These are phyloP conservation scores for Boloria euphrosyne DNA, from an alignment of 2,888 invertebrate genomes.

Conservation along the genomic window DNA sequence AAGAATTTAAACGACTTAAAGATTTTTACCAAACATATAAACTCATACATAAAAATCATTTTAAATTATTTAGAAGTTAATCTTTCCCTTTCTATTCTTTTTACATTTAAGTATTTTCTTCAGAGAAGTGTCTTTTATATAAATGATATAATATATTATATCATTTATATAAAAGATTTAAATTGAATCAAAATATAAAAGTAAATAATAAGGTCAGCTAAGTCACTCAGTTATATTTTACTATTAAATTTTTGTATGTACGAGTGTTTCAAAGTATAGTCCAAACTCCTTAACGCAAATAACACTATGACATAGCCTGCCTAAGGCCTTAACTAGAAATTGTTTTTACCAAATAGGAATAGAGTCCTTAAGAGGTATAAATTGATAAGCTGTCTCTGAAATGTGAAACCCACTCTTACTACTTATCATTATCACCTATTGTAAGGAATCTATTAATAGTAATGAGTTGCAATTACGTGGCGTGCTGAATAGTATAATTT, in stretches of 20 bases:
- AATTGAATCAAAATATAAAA: too few relatives aligned
- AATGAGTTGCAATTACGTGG: slow-evolving; percentile 42
- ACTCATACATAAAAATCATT: slow-evolving; percentile 7
- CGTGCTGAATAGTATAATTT: slow-evolving; percentile 28
- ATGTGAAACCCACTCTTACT: slow-evolving; percentile 11
- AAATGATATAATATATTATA: too few relatives aligned
- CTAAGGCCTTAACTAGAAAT: slow-evolving; percentile 11
- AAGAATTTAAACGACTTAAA: slow-evolving; percentile 38
- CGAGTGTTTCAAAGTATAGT: too few relatives aligned
- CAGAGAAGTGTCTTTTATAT: too few relatives aligned
- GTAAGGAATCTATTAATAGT: slow-evolving; percentile 41
- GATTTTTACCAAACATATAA: slow-evolving; percentile 30
- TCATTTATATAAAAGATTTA: too few relatives aligned
- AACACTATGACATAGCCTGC: not conserved
- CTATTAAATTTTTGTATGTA: too few relatives aligned
- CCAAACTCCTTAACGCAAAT: not conserved
- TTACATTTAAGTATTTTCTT: too few relatives aligned
- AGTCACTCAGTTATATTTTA: too few relatives aligned
- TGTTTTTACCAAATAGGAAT: slow-evolving; percentile 15
- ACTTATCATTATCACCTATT: slow-evolving; percentile 24
- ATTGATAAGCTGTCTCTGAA: slow-evolving; percentile 19
- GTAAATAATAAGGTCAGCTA: too few relatives aligned
- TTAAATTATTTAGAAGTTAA: slow-evolving; percentile 2
- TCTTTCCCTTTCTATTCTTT: not conserved
- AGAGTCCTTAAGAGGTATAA: slow-evolving; percentile 18